Base-by-base conservation (phyloP, 2,113 vertebrate species). In the Amphilophus citrinellus region DNA sequence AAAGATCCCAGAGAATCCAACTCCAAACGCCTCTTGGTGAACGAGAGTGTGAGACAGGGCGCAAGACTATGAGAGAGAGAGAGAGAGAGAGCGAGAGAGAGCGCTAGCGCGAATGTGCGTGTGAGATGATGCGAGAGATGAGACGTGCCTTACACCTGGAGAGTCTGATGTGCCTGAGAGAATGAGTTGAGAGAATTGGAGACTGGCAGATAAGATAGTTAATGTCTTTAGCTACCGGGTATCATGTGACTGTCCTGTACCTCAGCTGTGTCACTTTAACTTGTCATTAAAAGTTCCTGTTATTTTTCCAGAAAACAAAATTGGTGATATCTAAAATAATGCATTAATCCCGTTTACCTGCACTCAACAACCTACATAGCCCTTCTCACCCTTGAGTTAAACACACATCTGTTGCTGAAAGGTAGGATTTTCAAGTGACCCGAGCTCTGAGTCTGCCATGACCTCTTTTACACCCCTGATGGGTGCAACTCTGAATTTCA, bases 111-210 rank as follows among this genome's bases (percentile, higher is more conserved):
- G 90, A 90, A 92, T 92, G 93, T 92, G 91, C 91, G 87, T 91
- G 92, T 94, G 93, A 94, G 77, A 90, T 92, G 88, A 87, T 93
- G 95, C 83, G 89, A 93, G 88, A 92, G 68, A 90, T 93, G 84
- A 92, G 91, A 94, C 90, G 93, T 94, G 94, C 93, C 94, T 93
- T 93, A 91, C 94, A 95, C 94, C 93, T 87, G 91, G 93, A 95
- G 94, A 94, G 93, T 89, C 93, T 95, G 95, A 93, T 93, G 90
- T 94, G 91, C 93, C 93, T 94, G 93, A 87, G 91, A 94, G 92
- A 91, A 92, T 94, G 92, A 93, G 92, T 92, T 93, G 93, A 91
- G 83, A 93, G 82, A 83, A 84, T 47, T 18, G 82, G 76, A 60
- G 79, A 89, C 86, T 90, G 94, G 90, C 91, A 86, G 90, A 90